phyloP scores from a whole-genome alignment of 2,888 invertebrate genomes.

The Limnephilus lunatus region DNA sequence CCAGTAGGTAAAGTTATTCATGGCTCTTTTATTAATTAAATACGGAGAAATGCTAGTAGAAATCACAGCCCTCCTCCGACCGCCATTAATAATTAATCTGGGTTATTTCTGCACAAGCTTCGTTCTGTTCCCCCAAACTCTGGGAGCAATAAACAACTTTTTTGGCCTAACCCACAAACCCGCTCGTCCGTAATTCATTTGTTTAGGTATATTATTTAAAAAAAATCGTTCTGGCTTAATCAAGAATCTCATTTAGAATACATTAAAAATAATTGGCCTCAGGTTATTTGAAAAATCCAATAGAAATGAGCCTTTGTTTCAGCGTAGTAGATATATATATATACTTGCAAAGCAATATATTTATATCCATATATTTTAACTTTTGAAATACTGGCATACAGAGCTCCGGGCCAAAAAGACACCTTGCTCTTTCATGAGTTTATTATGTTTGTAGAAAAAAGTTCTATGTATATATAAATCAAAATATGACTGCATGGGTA shows the following conservation, averaged over 20 bases:
- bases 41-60: conserved; percentile 6
- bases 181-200: not conserved
- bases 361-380: too few species aligned
- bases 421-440: too few species aligned
- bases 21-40: conserved; percentile 9
- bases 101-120: not conserved
- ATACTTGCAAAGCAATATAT: too few species aligned
- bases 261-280: not conserved
- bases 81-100: conserved; percentile 23
- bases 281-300: not conserved
- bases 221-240: not conserved
- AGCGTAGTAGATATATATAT: too few species aligned
- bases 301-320: too few species aligned
- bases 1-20: not conserved
- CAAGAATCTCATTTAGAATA: not conserved
- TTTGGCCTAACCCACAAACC: not conserved
- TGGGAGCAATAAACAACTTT: not conserved
- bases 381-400: too few species aligned
- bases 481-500: too few species aligned
- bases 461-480: too few species aligned
- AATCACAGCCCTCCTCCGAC: conserved; percentile 14
- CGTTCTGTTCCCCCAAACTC: not conserved
- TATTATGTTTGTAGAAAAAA: too few species aligned
- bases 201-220: not conserved
- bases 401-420: too few species aligned